These are phyloP conservation scores for Nyctalus aviator DNA, from an alignment of 2,797 vertebrate genomes.

Conservation along the genomic window DNA sequence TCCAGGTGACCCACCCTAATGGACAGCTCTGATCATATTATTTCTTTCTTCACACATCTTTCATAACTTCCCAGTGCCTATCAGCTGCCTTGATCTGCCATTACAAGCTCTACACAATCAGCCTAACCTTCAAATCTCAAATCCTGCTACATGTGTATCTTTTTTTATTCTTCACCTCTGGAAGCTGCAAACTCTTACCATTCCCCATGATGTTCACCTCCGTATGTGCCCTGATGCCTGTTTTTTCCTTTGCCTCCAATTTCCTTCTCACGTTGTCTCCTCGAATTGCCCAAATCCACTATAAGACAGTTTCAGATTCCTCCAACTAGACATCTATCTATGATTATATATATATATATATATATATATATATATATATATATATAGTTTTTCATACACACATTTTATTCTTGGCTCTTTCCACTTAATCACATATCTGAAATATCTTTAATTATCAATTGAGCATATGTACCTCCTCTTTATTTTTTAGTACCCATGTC, in stretches of 20 bases:
- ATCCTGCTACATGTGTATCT: neutral
- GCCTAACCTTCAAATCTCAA: neutral
- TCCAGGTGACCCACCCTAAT: fast-evolving
- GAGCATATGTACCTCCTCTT: neutral
- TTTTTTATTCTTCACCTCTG: neutral
- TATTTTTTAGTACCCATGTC: neutral
- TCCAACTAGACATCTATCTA: neutral
- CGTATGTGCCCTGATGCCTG: no score
- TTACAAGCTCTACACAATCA: fast-evolving
- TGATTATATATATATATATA: neutral
- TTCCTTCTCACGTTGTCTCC: neutral
- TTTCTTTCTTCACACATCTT: neutral
- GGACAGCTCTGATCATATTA: no score
- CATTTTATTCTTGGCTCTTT: neutral
- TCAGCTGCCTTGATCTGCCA: neutral
- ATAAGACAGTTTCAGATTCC: neutral
- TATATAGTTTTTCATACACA: neutral
- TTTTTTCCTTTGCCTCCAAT: neutral
- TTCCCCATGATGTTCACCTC: neutral
- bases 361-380: neutral
- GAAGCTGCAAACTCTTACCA: neutral
- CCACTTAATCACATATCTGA: neutral
- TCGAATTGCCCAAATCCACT: neutral
- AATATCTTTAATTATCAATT: neutral
- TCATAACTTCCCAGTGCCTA: neutral